Evolutionary conservation across 2,113 vertebrate species (phyloP).

Genomic region (crab-eating macaque (Macaca fascicularis)): DNA sequence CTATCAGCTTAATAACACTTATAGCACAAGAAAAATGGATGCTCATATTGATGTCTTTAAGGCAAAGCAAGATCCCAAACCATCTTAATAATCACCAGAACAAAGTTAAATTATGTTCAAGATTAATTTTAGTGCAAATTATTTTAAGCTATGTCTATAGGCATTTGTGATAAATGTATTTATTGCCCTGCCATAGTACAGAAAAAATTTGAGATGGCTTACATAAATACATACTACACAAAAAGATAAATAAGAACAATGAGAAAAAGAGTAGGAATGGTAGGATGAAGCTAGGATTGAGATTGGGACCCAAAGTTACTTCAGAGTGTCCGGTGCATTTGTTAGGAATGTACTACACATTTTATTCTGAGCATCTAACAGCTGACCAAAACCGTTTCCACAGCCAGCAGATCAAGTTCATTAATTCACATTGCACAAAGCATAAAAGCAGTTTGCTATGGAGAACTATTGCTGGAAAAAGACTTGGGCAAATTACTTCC

Average conservation of each 20-base stretch:
- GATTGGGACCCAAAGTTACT: neutral
- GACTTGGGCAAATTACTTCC: neutral
- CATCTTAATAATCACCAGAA: neutral
- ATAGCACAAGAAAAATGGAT: neutral
- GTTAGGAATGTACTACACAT: neutral
- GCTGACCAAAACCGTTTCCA: neutral
- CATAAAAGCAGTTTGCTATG: neutral
- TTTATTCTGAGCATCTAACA: neutral
- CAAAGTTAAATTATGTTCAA: constrained; percentile 37
- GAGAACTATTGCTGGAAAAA: neutral
- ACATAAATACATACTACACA: neutral
- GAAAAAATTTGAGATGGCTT: constrained; percentile 22
- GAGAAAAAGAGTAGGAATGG: neutral
- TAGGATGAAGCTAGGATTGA: neutral
- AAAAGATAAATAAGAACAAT: neutral
- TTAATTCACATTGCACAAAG: neutral
- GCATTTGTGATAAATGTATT: neutral
- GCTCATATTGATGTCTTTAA: neutral
- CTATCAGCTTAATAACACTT: constrained; percentile 1
- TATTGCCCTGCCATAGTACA: neutral
- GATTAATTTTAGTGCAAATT: constrained; percentile 14
- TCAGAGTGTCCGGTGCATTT: neutral
- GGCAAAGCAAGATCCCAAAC: neutral
- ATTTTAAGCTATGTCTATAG: neutral
- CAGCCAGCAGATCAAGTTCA: neutral